phyloP scores from a whole-genome alignment of 2,888 invertebrate genomes.

The Lepidochrysops patricia region DNA sequence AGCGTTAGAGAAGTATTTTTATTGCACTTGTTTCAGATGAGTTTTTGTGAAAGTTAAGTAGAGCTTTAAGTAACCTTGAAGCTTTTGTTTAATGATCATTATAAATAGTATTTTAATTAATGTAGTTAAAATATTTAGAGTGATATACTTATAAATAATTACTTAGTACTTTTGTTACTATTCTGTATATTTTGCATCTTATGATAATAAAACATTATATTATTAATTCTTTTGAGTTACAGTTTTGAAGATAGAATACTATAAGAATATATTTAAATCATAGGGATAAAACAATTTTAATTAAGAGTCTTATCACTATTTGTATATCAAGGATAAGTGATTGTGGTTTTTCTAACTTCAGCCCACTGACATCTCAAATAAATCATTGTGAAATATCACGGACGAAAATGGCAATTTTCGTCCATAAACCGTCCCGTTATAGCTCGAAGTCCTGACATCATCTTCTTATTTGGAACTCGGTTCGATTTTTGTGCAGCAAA shows the following conservation, averaged over 20 bases:
- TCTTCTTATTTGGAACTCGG: slow-evolving; percentile 25
- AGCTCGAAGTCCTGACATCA: slow-evolving; percentile 55
- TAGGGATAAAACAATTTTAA: neutral
- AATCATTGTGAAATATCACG: slow-evolving; percentile 2
- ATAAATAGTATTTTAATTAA: too few relatives aligned
- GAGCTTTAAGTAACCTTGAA: neutral
- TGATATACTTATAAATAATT: too few relatives aligned
- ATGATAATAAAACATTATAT: too few relatives aligned
- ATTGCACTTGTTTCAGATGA: neutral
- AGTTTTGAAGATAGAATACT: too few relatives aligned
- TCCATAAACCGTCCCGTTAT: slow-evolving; percentile 41
- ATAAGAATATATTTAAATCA: too few relatives aligned
- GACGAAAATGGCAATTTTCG: slow-evolving; percentile 14
- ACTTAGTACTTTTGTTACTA: too few relatives aligned
- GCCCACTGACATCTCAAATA: neutral
- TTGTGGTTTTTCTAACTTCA: neutral
- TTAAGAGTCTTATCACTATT: neutral
- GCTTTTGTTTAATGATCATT: too few relatives aligned
- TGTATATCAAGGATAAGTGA: slow-evolving; percentile 9
- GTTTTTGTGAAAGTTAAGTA: neutral
- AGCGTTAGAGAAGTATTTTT: neutral
- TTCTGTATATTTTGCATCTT: too few relatives aligned
- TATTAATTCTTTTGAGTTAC: too few relatives aligned
- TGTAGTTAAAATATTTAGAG: too few relatives aligned
- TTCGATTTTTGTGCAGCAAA: slow-evolving; percentile 25